Conservation (phyloP, 2,113 vertebrate species). For the Charina bottae region DNA sequence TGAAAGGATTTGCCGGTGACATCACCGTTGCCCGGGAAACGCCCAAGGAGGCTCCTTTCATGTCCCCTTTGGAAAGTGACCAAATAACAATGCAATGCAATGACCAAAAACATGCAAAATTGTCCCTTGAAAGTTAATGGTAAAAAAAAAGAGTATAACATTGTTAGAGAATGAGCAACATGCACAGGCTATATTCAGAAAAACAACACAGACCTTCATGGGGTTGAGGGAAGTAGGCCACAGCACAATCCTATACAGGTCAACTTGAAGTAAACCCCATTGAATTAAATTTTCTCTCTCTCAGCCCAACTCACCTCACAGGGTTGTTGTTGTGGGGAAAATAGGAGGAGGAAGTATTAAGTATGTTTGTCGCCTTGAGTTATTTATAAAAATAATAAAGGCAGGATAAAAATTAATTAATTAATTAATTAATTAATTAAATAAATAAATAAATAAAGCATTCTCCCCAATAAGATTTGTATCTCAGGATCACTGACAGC, state of each 20-base stretch:
- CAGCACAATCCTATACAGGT: neutral
- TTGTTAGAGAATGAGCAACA: neutral
- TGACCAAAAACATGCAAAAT: neutral
- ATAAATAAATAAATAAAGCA: too few relatives aligned
- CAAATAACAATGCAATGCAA: neutral
- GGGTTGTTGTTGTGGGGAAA: too few relatives aligned
- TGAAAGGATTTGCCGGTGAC: too few relatives aligned
- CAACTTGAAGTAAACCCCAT: neutral
- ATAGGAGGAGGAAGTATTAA: too few relatives aligned
- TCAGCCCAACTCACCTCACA: too few relatives aligned
- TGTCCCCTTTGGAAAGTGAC: neutral
- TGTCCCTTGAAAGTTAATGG: neutral
- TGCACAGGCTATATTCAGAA: neutral
- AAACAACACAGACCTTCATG: neutral
- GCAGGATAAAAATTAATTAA: too few relatives aligned
- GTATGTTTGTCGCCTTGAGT: too few relatives aligned
- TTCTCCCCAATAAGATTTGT: neutral
- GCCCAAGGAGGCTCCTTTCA: too few relatives aligned
- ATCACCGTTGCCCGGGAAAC: too few relatives aligned
- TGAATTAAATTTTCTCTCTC: too few relatives aligned
- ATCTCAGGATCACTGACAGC: neutral
- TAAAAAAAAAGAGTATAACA: neutral
- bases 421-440: too few relatives aligned
- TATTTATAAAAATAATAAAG: too few relatives aligned
- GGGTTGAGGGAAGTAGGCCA: neutral